Base-by-base conservation (phyloP, 2,113 vertebrate genomes). In the Bagarius yarrelli region DNA sequence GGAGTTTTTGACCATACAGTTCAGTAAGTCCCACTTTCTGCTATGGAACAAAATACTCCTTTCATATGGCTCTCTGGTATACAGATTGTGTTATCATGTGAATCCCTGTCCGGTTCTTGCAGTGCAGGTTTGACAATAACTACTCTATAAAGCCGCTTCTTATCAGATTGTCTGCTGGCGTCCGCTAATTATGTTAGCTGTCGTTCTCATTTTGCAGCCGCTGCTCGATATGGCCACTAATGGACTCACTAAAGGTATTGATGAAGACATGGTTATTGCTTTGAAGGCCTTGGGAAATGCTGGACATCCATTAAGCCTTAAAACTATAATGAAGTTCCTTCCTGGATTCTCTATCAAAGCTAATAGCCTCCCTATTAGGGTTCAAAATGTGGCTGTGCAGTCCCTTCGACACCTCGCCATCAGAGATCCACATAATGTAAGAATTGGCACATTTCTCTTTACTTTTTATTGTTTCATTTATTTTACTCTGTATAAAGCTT, bases 271-370 rank as follows among this genome's bases (percentile, higher is more conserved):
- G 87, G 79, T 91, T 64, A 79, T 94, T 0, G 87, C 89, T 75
- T 88, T 97, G 85, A 96, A 94, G 86, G 94, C 94, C 81, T 87
- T 96, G 60, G 95, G 94, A 70, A 98, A 96, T 11, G 85, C 95
- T 1, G 95, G 94, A 64, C 94, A 96, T 70, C 91, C 90, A 59
- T 85, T 85, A 81, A 95, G 94, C 88, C 85, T 94, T 81, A 97
- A 96, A 86, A 93, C 91, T 69, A 90, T 97, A 83, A 83, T 91
- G 80, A 95, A 92, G 83, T 92, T 94, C 86, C 85, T 96, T 52
- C 93, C 94, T 0, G 67, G 90, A 0, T 90, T 92, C 52, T 91
- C 93, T 23, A 85, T 91, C 15, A 86, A 78, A 34, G 91, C 91
- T 18, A 86, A 89, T 44, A 89, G 87, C 34, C 86, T 93, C 74